Evolutionary conservation across 1,140 invertebrate species (phyloP), one percentile per base, ranked within the genome.

Genomic region (Drosophila kurseongensis): DNA sequence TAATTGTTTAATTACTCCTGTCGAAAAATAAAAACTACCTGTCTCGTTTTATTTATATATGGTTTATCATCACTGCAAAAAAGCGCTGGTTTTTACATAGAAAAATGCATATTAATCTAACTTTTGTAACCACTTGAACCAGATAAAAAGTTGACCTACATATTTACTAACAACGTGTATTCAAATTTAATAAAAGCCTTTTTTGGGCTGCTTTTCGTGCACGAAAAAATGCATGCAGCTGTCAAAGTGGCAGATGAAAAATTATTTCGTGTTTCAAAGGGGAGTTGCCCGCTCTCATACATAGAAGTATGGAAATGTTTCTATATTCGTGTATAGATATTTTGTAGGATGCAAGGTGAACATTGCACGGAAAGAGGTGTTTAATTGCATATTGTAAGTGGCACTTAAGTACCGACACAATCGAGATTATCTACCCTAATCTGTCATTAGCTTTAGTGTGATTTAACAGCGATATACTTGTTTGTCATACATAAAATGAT

Each of bases 171-270:
- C 42, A 62, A 59, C 27, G 58, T n/a, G 36, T 18, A 23, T 35
- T 35, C 38, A 60, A 60, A 42, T 62, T 62, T 59, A 60, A 62
- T 42, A 32, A 42, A 62, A 42, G 16, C 13, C 38, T 60, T 59
- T 60, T 12, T 10, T 29, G 14, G 16, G 40, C 54, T n/a, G 52
- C 38, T 14, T n/a, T 35, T 42, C 55, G 35, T 14, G 61, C 56
- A 13, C n/a, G 35, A 18, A 23, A 54, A 54, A 38, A 13, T 36
- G 5, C 51, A 61, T 63, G 61, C 61, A 63, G 18, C 61, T 63
- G 61, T 61, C 56, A 63, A 36, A 63, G 42, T 44, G 3, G 41
- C 23, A 16, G 10, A 45, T 63, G 61, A 63, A 63, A 63, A 63
- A 63, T 61, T 27, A 63, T 63, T 60, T 36, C 40, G 40, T 61